These are phyloP conservation scores for Microtus pennsylvanicus DNA, from an alignment of 2,113 vertebrate species.

Conservation along the genomic window DNA sequence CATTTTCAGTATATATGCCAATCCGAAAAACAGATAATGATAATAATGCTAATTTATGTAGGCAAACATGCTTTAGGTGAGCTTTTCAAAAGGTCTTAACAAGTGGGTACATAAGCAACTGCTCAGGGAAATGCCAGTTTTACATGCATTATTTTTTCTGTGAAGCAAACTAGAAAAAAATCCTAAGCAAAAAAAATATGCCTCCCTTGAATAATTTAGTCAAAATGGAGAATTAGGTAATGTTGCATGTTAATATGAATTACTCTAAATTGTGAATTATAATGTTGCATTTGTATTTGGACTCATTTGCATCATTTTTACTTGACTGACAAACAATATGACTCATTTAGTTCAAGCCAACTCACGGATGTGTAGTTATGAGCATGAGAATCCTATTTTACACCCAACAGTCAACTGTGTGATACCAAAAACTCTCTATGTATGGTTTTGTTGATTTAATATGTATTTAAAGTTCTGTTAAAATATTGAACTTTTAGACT, in stretches of 20 bases:
- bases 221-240: background rate
- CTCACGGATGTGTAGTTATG: background rate
- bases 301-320: slow-evolving; percentile 47
- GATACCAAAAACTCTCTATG: slow-evolving; percentile 3
- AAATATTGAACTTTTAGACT: background rate
- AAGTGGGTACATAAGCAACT: background rate
- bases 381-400: slow-evolving; percentile 33
- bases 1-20: background rate
- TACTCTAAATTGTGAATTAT: background rate
- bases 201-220: background rate
- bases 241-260: background rate
- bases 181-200: background rate
- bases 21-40: background rate
- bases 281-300: slow-evolving; percentile 4
- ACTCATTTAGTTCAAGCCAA: slow-evolving; percentile 42
- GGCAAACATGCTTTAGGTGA: background rate
- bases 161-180: slow-evolving; percentile 7
- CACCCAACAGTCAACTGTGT: background rate
- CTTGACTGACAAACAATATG: slow-evolving; percentile 2
- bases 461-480: background rate
- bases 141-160: background rate
- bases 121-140: slow-evolving; percentile 20
- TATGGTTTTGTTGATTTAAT: background rate
- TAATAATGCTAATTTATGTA: slow-evolving; percentile 36
- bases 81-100: slow-evolving; percentile 49